Percentiles rank a stretch among this genome's conserved stretches.
These are phyloP conservation scores for Eufriesea mexicana DNA, from an alignment of 1,140 invertebrate species.

Conservation along the genomic window DNA sequence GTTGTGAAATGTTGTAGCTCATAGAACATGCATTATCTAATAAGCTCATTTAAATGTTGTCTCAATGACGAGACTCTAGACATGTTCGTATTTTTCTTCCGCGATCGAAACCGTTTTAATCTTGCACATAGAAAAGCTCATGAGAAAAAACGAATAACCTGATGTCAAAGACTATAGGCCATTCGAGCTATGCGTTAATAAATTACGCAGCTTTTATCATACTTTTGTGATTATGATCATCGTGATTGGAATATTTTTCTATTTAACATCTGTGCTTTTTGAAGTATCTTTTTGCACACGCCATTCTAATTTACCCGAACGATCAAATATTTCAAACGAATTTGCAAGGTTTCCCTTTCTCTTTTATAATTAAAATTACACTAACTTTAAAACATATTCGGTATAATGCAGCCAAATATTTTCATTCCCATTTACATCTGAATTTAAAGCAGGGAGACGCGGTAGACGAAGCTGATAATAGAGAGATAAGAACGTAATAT, in stretches of 20 bases:
- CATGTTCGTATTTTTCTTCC: neutral
- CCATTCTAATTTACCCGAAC: no score
- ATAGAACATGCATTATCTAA: slow-evolving; percentile 11
- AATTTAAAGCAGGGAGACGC: neutral
- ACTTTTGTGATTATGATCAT: slow-evolving; percentile 31
- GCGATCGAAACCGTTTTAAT: neutral
- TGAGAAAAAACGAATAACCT: neutral
- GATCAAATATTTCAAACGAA: neutral
- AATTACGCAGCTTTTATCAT: slow-evolving; percentile 24
- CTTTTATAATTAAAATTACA: neutral
- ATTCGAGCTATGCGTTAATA: neutral
- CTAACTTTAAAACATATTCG: neutral
- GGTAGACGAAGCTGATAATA: neutral
- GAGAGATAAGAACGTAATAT: neutral
- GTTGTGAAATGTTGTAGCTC: neutral
- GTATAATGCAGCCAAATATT: neutral
- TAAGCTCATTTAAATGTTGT: neutral
- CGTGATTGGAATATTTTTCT: slow-evolving; percentile 26
- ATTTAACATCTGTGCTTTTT: neutral
- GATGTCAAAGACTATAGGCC: neutral
- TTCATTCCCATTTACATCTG: neutral
- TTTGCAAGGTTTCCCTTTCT: no score
- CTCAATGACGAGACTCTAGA: neutral
- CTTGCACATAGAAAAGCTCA: neutral
- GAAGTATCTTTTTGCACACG: neutral